A percentile compares a stretch with the other conserved stretches of the same genome.
Conservation (phyloP, 2,113 vertebrate species). For the Calypte anna region DNA sequence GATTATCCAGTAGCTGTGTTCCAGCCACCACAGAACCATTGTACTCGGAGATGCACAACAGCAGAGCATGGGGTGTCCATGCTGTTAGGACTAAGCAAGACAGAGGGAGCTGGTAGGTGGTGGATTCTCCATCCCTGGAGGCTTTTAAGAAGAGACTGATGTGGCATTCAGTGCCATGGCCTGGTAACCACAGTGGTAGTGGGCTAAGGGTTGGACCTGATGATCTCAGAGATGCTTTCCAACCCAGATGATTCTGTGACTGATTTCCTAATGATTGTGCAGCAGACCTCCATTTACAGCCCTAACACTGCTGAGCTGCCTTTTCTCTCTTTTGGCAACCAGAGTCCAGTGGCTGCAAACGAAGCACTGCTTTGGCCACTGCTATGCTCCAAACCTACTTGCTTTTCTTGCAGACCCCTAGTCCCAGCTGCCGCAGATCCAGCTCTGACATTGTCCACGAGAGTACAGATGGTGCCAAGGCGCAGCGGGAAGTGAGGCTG, state of each 20-base stretch:
- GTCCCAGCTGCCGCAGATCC: constrained; percentile 83
- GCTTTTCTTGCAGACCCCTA: constrained; percentile 69
- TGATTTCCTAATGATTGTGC: neutral
- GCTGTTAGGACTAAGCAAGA: neutral
- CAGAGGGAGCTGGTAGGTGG: neutral
- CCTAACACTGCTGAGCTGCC: neutral
- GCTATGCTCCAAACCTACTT: neutral
- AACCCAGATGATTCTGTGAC: neutral
- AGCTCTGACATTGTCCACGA: constrained; percentile 87
- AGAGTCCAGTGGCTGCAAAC: neutral
- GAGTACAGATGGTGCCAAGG: constrained; percentile 81
- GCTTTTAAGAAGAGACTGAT: no score
- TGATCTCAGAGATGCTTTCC: no score
- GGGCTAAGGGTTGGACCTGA: no score
- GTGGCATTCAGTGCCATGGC: no score
- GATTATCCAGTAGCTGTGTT: neutral
- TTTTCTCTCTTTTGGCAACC: neutral
- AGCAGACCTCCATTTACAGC: neutral
- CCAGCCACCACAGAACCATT: accelerated
- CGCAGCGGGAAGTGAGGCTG: constrained; percentile 86
- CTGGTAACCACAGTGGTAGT: no score
- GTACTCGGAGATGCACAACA: neutral
- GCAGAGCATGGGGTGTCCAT: neutral
- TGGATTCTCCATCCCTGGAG: no score
- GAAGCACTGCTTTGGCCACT: neutral